Evolutionary conservation across 1,140 invertebrate genomes (phyloP).

Genomic region (Papilio dardanus): DNA sequence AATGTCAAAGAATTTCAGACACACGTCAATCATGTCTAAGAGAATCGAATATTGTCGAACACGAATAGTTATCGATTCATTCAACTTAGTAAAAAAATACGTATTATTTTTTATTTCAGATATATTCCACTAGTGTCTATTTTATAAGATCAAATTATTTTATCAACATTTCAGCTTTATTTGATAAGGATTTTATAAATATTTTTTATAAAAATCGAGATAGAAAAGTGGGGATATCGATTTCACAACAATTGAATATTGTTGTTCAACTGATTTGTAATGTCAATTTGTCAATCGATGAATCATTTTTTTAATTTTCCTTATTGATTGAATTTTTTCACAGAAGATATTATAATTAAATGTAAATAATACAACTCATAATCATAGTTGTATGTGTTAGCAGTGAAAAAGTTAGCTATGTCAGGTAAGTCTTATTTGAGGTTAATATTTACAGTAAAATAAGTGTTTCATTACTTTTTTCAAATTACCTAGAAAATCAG

Average conservation of each 20-base stretch:
- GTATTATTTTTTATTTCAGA: no score
- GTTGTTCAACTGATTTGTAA: not conserved
- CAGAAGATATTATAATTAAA: not conserved
- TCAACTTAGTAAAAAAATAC: not conserved
- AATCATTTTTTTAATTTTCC: not conserved
- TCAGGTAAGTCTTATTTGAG: not conserved
- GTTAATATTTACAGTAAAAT: not conserved
- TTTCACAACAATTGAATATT: slow-evolving; percentile 1
- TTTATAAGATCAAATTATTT: no score
- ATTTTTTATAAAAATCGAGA: not conserved
- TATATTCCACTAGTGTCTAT: no score
- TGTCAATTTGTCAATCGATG: slow-evolving; percentile 3
- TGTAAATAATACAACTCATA: not conserved
- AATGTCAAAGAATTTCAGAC: slow-evolving; percentile 17
- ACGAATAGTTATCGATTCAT: not conserved
- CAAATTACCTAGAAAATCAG: slow-evolving; percentile 53
- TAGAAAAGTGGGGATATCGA: not conserved
- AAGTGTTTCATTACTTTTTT: slow-evolving; percentile 33
- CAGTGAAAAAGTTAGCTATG: slow-evolving; percentile 5
- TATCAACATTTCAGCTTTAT: not conserved
- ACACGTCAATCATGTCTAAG: not conserved
- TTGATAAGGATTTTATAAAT: not conserved
- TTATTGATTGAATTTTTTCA: not conserved
- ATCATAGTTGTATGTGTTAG: not conserved
- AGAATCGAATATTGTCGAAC: not conserved